Evolutionary conservation across 1,140 invertebrate genomes (phyloP).

Genomic region (Anagrus nilaparvatae): DNA sequence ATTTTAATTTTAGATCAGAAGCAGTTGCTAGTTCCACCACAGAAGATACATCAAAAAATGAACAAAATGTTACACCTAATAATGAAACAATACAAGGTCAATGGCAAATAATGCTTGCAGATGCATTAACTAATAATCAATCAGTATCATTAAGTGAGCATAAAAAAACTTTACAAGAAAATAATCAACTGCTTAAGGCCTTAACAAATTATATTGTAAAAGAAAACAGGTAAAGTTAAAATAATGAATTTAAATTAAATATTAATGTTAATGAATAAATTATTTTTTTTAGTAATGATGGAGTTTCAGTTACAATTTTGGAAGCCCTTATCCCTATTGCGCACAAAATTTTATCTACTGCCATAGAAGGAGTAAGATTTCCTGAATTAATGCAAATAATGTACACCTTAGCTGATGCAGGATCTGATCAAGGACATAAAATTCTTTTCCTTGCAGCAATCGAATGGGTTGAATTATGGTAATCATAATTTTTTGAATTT

Average conservation of each 20-base stretch:
- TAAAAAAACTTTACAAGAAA: slow-evolving; percentile 50
- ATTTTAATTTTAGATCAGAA: slow-evolving; percentile 11
- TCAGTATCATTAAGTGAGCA: slow-evolving; percentile 34
- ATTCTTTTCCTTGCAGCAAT: slow-evolving; percentile 69
- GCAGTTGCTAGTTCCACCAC: slow-evolving; percentile 6
- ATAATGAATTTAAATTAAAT: not conserved
- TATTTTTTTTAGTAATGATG: slow-evolving; percentile 43
- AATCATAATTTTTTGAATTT: slow-evolving; percentile 15
- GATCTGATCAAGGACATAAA: slow-evolving; percentile 63
- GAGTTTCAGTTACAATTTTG: slow-evolving; percentile 63
- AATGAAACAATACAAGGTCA: slow-evolving; percentile 28
- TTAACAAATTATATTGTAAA: slow-evolving; percentile 67
- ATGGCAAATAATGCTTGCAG: slow-evolving; percentile 24
- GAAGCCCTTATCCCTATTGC: slow-evolving; percentile 67
- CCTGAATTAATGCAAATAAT: slow-evolving; percentile 70
- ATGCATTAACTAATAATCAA: slow-evolving; percentile 21
- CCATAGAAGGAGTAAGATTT: slow-evolving; percentile 61
- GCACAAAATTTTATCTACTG: slow-evolving; percentile 50
- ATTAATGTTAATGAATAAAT: slow-evolving; percentile 1
- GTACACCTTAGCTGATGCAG: slow-evolving; percentile 74
- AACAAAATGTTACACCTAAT: slow-evolving; percentile 19
- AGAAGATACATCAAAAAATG: slow-evolving; percentile 10
- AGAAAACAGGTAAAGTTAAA: slow-evolving; percentile 50
- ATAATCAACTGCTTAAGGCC: slow-evolving; percentile 60
- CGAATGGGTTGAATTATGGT: slow-evolving; percentile 67